Evolutionary conservation across 2,888 invertebrate genomes (phyloP).

Genomic region (Stenodema calcarata): DNA sequence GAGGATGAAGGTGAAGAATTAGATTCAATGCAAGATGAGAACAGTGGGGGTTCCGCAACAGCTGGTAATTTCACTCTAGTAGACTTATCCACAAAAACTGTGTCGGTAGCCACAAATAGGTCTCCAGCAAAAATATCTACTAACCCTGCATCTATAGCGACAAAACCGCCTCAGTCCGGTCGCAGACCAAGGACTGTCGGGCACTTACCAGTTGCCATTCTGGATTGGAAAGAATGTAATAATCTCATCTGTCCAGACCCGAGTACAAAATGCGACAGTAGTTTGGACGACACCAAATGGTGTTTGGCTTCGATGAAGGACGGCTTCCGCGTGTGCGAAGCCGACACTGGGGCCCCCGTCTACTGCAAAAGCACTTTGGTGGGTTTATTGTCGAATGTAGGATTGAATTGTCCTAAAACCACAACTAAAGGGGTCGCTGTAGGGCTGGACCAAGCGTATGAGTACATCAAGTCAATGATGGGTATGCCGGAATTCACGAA

Average conservation of each 20-base stretch:
- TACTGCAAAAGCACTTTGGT: neutral
- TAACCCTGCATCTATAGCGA: neutral
- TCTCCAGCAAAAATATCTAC: neutral
- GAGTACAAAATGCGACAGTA: neutral
- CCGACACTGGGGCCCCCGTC: neutral
- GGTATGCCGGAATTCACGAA: neutral
- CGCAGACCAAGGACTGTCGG: neutral
- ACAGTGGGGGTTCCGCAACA: too few relatives aligned
- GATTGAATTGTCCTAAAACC: neutral
- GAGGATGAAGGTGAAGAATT: too few relatives aligned
- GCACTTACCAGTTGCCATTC: neutral
- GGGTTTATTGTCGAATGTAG: neutral
- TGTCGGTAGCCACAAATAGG: too few relatives aligned
- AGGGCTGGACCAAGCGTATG: neutral
- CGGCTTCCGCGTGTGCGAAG: neutral
- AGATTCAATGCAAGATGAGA: too few relatives aligned
- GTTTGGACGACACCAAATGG: neutral
- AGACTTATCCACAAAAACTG: too few relatives aligned
- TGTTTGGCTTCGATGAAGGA: neutral
- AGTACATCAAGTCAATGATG: neutral
- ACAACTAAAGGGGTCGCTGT: neutral
- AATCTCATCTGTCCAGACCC: neutral
- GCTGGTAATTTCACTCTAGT: too few relatives aligned
- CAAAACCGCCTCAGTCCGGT: neutral
- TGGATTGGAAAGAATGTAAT: neutral